Percentiles rank a stretch among this genome's conserved stretches.
Conservation (phyloP, 2,888 invertebrate species). For the Erpobdella octoculata region DNA sequence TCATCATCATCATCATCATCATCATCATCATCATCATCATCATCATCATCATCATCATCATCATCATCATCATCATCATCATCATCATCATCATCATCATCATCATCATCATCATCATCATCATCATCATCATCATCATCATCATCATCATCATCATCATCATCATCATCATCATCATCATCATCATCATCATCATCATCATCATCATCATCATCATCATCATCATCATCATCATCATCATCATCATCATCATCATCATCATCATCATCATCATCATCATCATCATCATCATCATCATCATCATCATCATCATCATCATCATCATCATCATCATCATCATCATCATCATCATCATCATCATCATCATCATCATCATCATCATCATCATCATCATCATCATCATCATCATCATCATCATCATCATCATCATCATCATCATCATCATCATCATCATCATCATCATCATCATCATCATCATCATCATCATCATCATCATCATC, state of each 20-base stretch:
- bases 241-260: constrained; percentile 12
- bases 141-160: constrained; percentile 24
- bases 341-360: too few relatives aligned
- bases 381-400: too few relatives aligned
- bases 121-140: constrained; percentile 2
- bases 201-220: constrained; percentile 13
- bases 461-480: not conserved
- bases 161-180: constrained; percentile 11
- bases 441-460: not conserved
- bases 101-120: constrained; percentile 18
- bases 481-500: not conserved
- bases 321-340: not conserved
- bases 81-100: constrained; percentile 14
- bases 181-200: not conserved
- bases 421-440: too few relatives aligned
- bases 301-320: constrained; percentile 7
- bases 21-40: not conserved
- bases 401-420: too few relatives aligned
- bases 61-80: constrained; percentile 14
- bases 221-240: constrained; percentile 8
- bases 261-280: constrained; percentile 4
- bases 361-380: too few relatives aligned
- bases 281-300: constrained; percentile 5
- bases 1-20: not conserved
- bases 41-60: not conserved